phyloP scores from a whole-genome alignment of 1,140 invertebrate genomes.

The Cecropterus lyciades region DNA sequence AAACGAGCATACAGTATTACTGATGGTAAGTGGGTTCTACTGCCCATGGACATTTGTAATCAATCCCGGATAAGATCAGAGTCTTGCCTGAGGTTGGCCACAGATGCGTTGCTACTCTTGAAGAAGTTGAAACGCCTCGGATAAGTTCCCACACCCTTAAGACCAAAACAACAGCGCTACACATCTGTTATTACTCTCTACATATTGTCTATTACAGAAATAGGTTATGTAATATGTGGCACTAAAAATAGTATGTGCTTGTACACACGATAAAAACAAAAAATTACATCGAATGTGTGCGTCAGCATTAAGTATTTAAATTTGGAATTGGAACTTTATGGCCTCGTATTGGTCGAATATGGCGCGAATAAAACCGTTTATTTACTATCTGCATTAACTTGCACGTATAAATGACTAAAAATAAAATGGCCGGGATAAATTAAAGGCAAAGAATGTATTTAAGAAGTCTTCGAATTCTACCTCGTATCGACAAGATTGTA shows the following conservation, averaged over 20 bases:
- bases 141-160: too few relatives aligned
- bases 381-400: slow-evolving; percentile 40
- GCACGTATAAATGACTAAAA: slow-evolving; percentile 38
- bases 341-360: slow-evolving; percentile 11
- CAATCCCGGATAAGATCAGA: too few relatives aligned
- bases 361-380: slow-evolving; percentile 38
- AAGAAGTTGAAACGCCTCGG: too few relatives aligned
- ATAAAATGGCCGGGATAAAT: slow-evolving; percentile 32
- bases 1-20: too few relatives aligned
- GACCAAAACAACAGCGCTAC: too few relatives aligned
- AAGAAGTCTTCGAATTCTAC: slow-evolving; percentile 8
- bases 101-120: too few relatives aligned
- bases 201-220: too few relatives aligned
- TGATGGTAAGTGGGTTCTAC: too few relatives aligned
- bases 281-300: neutral
- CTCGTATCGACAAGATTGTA: neutral
- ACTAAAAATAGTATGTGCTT: slow-evolving; percentile 13
- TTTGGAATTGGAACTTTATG: slow-evolving; percentile 20
- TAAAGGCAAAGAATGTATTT: slow-evolving; percentile 33
- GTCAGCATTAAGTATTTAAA: slow-evolving; percentile 16
- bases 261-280: neutral
- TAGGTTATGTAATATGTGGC: neutral
- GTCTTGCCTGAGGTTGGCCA: too few relatives aligned
- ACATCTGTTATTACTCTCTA: too few relatives aligned
- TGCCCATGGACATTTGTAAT: too few relatives aligned